Evolutionary conservation across 2,888 invertebrate genomes (phyloP), one percentile per base, ranked within the genome.

Genomic region (Gonocerus acuteangulatus): DNA sequence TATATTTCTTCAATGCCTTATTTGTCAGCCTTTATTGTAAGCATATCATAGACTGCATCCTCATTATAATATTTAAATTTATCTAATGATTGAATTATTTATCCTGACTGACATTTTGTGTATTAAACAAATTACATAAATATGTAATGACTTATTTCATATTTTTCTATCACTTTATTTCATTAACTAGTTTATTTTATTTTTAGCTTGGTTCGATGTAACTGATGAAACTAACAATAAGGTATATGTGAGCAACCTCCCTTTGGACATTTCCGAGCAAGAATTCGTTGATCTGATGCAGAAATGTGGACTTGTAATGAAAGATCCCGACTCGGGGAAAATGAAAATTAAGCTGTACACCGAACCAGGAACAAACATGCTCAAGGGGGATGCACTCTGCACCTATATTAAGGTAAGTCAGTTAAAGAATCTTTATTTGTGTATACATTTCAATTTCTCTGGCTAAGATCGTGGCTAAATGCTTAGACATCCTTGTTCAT

Each of bases 341-440:
- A 86, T 87, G 74, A 96, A 94, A 76, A 77, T 95, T 1, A 97
- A 97, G 77, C 75, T 99, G 34, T 99, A 99, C 74, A 82, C 80
- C 68, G 92, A 94, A 71, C 76, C 81, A 36, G 68, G 64, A 19
- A 84, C 87, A 0, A 83, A 91, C 66, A 79, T 83, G 64, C 79
- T 89, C 32, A 99, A 99, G 78, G 99, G 99, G 9, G 97, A 99
- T 78, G 99, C 90, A 11, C 78, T 93, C 47, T 97, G 97, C 74
- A 92, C 94, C 67, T 97, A 95, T 72, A 92, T 97, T 56, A 94
- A 90, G 82, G 88, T 91, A 72, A 75, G 76, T 68, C n/a, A 34
- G 34, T 56, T 23, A 34, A 36, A 6, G 34, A 51, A 13, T 6
- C 9, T 16, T 48, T 47, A 23, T 21, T 22, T 16, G 15, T 54